phyloP scores from a whole-genome alignment of 1,140 invertebrate genomes.

The Liolophura sinensis region DNA sequence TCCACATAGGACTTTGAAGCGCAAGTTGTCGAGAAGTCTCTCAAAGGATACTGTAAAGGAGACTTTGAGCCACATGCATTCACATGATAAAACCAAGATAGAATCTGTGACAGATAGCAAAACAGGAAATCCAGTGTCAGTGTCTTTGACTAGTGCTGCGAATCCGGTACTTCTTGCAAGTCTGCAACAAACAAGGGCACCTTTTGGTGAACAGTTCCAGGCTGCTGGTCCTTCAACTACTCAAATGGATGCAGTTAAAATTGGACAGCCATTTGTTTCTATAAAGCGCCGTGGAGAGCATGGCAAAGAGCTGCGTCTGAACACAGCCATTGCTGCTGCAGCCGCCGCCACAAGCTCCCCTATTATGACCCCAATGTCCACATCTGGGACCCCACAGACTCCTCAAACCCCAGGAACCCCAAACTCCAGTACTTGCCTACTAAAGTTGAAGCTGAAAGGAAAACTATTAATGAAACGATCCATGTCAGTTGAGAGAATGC shows the following conservation, averaged over 20 bases:
- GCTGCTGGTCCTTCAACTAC: not conserved
- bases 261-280: constrained; percentile 31
- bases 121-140: too few species aligned
- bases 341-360: constrained; percentile 6
- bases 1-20: too few species aligned
- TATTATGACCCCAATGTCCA: constrained; percentile 9
- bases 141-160: too few species aligned
- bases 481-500: constrained; percentile 40
- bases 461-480: constrained; percentile 51
- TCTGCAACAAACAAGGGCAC: too few species aligned
- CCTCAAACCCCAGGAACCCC: constrained; percentile 15
- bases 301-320: not conserved
- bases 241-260: constrained; percentile 7
- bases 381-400: constrained; percentile 10
- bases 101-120: too few species aligned
- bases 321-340: not conserved
- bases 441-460: constrained; percentile 39
- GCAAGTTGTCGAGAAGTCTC: too few species aligned
- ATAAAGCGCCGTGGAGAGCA: constrained; percentile 3
- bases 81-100: too few species aligned
- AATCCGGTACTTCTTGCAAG: too few species aligned
- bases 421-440: not conserved
- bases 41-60: too few species aligned
- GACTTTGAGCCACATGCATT: too few species aligned
- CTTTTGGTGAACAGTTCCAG: too few species aligned